Evolutionary conservation across 1,140 invertebrate genomes (phyloP).

Genomic region (Bacillus rossius): DNA sequence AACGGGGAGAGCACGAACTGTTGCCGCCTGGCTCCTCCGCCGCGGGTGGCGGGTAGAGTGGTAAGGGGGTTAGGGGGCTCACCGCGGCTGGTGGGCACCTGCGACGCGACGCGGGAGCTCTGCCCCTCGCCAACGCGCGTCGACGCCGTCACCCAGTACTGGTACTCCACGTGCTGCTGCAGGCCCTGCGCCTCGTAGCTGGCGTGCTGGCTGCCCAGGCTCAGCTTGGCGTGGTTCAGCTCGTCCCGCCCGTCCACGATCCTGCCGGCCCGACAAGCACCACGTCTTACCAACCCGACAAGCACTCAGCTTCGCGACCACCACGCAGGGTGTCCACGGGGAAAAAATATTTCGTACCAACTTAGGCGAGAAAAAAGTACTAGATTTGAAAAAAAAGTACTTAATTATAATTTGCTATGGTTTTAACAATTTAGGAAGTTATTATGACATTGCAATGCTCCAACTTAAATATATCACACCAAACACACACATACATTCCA

Average conservation of each 20-base stretch:
- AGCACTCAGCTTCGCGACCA: neutral
- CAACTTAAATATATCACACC: too few relatives aligned
- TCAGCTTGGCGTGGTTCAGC: constrained; percentile 60
- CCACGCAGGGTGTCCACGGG: too few relatives aligned
- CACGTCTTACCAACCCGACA: neutral
- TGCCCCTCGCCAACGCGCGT: constrained; percentile 70
- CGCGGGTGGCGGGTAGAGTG: too few relatives aligned
- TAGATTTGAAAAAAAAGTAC: too few relatives aligned
- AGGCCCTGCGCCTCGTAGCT: constrained; percentile 61
- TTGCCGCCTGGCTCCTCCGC: too few relatives aligned
- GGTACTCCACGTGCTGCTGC: constrained; percentile 70
- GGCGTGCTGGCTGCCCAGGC: constrained; percentile 53
- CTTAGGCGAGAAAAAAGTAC: too few relatives aligned
- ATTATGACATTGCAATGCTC: too few relatives aligned
- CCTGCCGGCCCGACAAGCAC: constrained; percentile 28
- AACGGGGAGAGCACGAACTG: too few relatives aligned
- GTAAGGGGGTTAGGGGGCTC: constrained; percentile 10
- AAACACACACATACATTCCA: too few relatives aligned
- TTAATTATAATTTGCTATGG: too few relatives aligned
- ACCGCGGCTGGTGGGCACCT: constrained; percentile 50
- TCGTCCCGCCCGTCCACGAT: constrained; percentile 61
- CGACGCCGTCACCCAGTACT: constrained; percentile 75
- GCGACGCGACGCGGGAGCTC: constrained; percentile 59
- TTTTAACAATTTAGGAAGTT: too few relatives aligned
- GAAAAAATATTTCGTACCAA: too few relatives aligned